Evolutionary conservation across 2,113 vertebrate genomes (phyloP).

Genomic region (Ursus arctos): DNA sequence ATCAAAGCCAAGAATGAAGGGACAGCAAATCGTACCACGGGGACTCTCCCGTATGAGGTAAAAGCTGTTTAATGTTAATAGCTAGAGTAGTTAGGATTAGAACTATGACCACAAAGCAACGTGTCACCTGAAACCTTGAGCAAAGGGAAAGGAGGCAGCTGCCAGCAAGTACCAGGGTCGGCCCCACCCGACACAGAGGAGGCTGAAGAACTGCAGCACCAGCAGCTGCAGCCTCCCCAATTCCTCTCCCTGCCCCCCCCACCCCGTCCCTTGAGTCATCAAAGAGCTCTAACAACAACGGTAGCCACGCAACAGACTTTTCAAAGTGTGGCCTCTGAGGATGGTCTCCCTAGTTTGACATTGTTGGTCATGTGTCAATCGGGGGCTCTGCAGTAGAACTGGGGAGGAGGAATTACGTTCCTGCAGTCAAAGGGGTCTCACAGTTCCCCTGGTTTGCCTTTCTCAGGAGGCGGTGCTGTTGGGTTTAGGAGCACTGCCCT

Average conservation of each 20-base stretch:
- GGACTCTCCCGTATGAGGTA: not conserved
- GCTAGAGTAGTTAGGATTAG: not conserved
- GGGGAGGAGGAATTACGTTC: not conserved
- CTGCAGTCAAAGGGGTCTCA: not conserved
- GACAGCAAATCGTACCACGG: not conserved
- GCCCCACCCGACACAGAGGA: not conserved
- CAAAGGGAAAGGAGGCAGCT: not conserved
- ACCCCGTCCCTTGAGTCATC: not conserved
- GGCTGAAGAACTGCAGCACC: not conserved
- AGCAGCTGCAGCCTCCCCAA: not conserved
- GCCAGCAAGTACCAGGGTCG: not conserved
- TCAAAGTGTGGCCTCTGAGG: not conserved
- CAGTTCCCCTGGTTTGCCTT: not conserved
- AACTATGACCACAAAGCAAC: not conserved
- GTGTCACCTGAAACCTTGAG: not conserved
- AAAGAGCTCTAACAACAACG: not conserved
- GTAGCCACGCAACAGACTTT: not conserved
- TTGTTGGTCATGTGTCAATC: not conserved
- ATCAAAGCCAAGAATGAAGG: not conserved
- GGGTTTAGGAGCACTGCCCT: not conserved
- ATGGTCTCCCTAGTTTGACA: not conserved
- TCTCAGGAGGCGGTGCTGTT: not conserved
- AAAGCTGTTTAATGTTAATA: not conserved
- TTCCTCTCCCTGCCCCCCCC: not conserved
- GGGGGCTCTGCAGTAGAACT: not conserved